Evolutionary conservation across 2,888 invertebrate genomes (phyloP).

Genomic region (Cephus rjabovi): DNA sequence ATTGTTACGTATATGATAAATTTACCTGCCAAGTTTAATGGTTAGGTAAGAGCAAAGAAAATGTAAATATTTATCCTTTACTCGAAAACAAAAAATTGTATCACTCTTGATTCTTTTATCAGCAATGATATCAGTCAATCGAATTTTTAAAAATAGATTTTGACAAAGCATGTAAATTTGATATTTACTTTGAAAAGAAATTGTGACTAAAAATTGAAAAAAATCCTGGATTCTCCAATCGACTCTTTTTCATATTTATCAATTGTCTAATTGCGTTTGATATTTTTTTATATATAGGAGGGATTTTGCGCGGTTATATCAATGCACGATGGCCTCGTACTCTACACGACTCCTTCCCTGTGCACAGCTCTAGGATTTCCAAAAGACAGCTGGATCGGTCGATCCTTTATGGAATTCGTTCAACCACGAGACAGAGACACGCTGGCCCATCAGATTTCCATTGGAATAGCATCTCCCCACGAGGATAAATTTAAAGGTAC

Average conservation of each 20-base stretch:
- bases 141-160: too few relatives aligned
- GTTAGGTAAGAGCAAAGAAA: too few relatives aligned
- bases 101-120: too few relatives aligned
- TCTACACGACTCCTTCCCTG: constrained; percentile 79
- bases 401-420: constrained; percentile 88
- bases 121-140: too few relatives aligned
- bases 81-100: too few relatives aligned
- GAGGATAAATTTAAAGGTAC: constrained; percentile 63
- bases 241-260: background rate
- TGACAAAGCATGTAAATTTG: too few relatives aligned
- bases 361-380: constrained; percentile 81
- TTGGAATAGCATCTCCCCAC: constrained; percentile 73
- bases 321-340: constrained; percentile 84
- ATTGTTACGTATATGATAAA: too few relatives aligned
- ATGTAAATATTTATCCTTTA: too few relatives aligned
- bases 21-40: too few relatives aligned
- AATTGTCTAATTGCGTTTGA: background rate
- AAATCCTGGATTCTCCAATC: background rate
- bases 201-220: background rate
- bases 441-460: constrained; percentile 82
- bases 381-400: constrained; percentile 86
- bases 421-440: constrained; percentile 81
- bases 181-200: too few relatives aligned
- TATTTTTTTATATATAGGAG: constrained; percentile 68
- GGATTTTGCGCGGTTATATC: constrained; percentile 85